Evolutionary conservation across 2,797 vertebrate species (phyloP).

Genomic region (Muscicapa striata): DNA sequence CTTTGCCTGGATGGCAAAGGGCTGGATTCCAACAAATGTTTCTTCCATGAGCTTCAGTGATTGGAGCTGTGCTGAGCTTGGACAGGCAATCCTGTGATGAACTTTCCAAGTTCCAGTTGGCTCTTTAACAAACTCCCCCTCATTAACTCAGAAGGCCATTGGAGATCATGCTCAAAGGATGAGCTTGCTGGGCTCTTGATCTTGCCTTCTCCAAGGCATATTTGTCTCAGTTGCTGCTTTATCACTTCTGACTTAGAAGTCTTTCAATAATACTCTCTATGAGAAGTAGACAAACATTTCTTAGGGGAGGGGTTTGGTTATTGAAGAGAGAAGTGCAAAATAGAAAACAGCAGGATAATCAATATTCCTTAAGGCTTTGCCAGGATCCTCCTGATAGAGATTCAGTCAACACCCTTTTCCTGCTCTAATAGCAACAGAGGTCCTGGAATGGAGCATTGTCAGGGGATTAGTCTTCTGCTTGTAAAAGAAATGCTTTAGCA

Average conservation of each 20-base stretch:
- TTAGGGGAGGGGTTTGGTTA: neutral
- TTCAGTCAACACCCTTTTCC: neutral
- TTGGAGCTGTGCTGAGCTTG: slow-evolving; percentile 12
- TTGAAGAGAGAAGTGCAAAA: neutral
- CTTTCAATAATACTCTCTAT: neutral
- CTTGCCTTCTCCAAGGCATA: neutral
- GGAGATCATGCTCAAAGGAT: neutral
- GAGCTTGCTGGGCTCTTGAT: slow-evolving; percentile 1
- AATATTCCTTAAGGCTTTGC: neutral
- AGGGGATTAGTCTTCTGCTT: slow-evolving; percentile 44
- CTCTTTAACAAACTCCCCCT: neutral
- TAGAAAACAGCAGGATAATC: neutral
- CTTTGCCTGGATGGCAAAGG: neutral
- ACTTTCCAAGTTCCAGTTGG: neutral
- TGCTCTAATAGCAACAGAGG: neutral
- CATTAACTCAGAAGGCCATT: neutral
- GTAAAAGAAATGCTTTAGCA: slow-evolving; percentile 52
- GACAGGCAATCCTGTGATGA: neutral
- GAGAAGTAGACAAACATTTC: neutral
- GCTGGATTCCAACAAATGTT: neutral
- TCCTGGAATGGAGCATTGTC: slow-evolving; percentile 32
- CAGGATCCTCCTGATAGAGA: neutral
- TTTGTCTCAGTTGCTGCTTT: neutral
- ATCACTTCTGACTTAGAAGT: neutral
- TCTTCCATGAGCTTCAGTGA: neutral